These are phyloP conservation scores for Cantharis rufa DNA, from an alignment of 2,888 invertebrate genomes.

Conservation along the genomic window DNA sequence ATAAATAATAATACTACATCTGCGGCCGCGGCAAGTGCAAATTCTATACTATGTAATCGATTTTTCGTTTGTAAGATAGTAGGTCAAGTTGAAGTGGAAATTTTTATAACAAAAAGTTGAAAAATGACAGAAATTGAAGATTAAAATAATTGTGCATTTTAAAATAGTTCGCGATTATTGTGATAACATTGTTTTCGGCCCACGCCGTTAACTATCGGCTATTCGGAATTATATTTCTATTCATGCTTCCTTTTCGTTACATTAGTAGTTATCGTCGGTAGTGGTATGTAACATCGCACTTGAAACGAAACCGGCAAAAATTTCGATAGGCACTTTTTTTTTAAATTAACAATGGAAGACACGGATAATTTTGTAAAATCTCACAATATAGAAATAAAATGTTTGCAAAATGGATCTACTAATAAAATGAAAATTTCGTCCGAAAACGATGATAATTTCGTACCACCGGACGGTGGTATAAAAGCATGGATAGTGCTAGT, in stretches of 20 bases:
- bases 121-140: neutral
- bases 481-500: constrained; percentile 82
- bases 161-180: neutral
- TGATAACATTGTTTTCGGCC: constrained; percentile 3
- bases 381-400: constrained; percentile 9
- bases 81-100: neutral
- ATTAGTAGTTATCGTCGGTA: neutral
- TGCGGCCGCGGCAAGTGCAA: neutral
- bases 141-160: neutral
- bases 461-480: constrained; percentile 77
- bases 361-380: constrained; percentile 17
- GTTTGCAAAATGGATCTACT: constrained; percentile 16
- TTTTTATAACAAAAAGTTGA: neutral
- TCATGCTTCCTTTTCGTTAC: constrained; percentile 2
- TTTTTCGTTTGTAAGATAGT: neutral
- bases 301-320: neutral
- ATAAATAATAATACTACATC: neutral
- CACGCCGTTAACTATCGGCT: neutral
- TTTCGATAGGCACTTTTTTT: neutral
- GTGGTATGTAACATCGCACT: neutral
- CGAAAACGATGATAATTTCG: constrained; percentile 37
- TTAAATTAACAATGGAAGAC: constrained; percentile 18
- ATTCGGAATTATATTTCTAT: constrained; percentile 1
- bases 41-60: neutral
- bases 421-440: constrained; percentile 5